Evolutionary conservation across 2,797 vertebrate genomes (phyloP), one percentile per base, ranked within the genome.

Genomic region (Mus spretus): DNA sequence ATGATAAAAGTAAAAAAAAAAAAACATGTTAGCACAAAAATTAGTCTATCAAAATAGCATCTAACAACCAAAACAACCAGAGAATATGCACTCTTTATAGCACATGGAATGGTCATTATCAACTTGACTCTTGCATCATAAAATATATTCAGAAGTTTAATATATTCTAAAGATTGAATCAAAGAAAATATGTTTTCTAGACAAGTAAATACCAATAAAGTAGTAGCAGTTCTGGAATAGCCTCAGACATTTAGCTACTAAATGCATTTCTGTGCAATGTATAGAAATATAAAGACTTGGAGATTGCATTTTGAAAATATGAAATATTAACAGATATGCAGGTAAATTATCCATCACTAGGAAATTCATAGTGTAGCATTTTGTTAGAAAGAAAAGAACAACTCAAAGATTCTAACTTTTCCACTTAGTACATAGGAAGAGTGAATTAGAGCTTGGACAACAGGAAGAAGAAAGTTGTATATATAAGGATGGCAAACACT

Each of bases 391-490:
- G 2, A 17, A 37, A 82, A 6, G 1, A 77, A 84, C 37, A 28
- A 44, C 37, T 75, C 50, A 67, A 63, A 78, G 75, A 78, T 31
- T 50, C 28, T 31, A 22, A 31, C 53, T n/a, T 63, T 63, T 10
- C 1, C 70, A 10, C 19, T 70, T 72, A 79, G 40, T 26, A 17
- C 19, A 59, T 24, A 92, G 59, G 12, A 81, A 55, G 15, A 75
- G 0, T 19, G 79, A 75, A 61, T 79, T 78, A 89, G 78, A 70
- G 20, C 4, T 9, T 28, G 8, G 20, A 15, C 55, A 74, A 8
- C 37, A 67, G 7, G 34, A 78, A 55, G n/a, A 79, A 55, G 37
- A 78, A 96, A 72, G 11, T 40, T 88, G 31, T 65, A 96, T 88
- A 91, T 53, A 47, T 34, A 81, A 53, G 4, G 22, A 34, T 63